Base-by-base conservation (phyloP, 2,797 vertebrate genomes). In the Sebastes taczanowskii region DNA sequence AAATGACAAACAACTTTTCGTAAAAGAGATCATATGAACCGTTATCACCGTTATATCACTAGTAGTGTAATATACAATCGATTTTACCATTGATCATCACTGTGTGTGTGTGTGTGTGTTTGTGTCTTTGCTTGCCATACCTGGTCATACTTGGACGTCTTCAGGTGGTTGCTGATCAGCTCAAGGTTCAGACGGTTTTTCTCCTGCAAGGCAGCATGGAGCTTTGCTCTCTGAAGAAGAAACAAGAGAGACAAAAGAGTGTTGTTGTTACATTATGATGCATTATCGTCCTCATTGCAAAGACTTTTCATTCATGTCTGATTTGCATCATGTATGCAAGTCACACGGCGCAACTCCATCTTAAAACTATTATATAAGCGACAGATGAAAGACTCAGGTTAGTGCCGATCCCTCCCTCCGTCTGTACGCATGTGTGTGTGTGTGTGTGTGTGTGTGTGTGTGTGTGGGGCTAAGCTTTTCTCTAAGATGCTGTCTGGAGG, bases 91-190 rank as follows among this genome's bases (percentile, higher is more conserved):
- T 38, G 7, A 73, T 30, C 34, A 71, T 7, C 9, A 7, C 11
- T 81, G 2, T 72, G 20, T 34, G 20, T 82, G 27, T 61, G 8
- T 82, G 8, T 82, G 22, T 61, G 27, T 29, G 4, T 82, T 11
- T 61, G 30, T 77, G 9, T 34, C 14, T 4, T 61, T 63, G 35
- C 35, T 58, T 58, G 53, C 14, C 67, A 46, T 95, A 97, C 97
- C 97, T 97, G 95, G 83, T 95, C 95, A 87, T 94, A 94, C 46
- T 95, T 95, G 81, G 90, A 85, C 5, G 92, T 92, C 90, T 90
- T 94, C 75, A 93, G 84, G 66, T 93, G 94, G 80, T 90, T 90
- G 83, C 74, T 92, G 61, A 95, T 95, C 88, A 96, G 73, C 80
- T 95, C 94, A 60, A 91, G 89, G 81, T 94, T 97, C 92, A 97